Conservation (phyloP, 2,797 vertebrate genomes). For the Hapalemur alaotrensis region DNA sequence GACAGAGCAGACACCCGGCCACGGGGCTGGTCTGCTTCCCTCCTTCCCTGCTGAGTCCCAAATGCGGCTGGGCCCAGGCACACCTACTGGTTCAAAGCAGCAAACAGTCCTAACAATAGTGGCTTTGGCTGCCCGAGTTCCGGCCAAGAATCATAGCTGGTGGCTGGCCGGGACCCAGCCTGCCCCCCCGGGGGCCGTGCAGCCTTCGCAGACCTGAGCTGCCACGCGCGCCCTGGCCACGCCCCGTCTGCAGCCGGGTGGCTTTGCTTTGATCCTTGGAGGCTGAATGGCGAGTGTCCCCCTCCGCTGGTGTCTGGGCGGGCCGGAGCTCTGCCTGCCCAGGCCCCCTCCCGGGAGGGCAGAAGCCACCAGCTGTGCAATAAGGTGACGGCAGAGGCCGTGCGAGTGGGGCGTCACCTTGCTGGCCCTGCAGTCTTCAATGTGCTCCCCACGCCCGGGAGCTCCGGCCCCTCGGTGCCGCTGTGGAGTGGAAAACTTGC, state of each 20-base stretch:
- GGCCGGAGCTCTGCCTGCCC: background rate
- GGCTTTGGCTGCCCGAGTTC: background rate
- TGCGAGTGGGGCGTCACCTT: accelerated
- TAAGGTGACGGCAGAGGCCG: background rate
- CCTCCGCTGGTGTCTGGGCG: background rate
- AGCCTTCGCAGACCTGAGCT: background rate
- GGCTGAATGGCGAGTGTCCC: background rate
- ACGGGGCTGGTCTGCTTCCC: too few species aligned
- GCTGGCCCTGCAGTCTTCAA: background rate
- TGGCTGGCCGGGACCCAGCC: background rate
- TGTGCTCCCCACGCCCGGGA: background rate
- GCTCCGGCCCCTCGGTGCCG: slow-evolving; percentile 67
- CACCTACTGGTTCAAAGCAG: slow-evolving; percentile 16
- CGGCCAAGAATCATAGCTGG: slow-evolving; percentile 22
- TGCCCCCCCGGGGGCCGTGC: background rate
- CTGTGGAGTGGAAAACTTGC: slow-evolving; percentile 37
- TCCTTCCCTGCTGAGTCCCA: background rate
- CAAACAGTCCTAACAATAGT: slow-evolving; percentile 22
- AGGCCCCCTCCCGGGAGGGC: background rate
- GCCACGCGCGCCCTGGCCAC: background rate
- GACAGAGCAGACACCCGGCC: background rate
- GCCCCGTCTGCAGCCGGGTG: background rate
- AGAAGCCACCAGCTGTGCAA: accelerated
- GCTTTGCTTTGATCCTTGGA: background rate
- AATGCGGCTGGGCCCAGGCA: background rate